These are phyloP conservation scores for Hylia prasina DNA, from an alignment of 2,113 vertebrate genomes.

Conservation along the genomic window DNA sequence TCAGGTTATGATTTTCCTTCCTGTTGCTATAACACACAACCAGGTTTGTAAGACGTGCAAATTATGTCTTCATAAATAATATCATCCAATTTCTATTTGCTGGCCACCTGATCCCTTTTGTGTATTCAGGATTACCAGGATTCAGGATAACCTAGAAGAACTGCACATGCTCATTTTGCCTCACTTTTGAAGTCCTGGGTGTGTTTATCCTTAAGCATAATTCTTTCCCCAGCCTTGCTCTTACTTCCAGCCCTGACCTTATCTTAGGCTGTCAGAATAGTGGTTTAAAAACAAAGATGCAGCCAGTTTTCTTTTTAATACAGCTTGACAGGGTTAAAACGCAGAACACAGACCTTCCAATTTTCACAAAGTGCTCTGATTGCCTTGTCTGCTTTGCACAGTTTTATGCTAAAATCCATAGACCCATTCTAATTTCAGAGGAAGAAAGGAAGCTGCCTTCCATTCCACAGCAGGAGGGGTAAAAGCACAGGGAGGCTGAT, in stretches of 20 bases:
- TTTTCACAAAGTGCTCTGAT: background rate
- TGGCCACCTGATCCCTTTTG: background rate
- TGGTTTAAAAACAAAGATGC: background rate
- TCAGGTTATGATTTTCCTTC: background rate
- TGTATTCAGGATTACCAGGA: background rate
- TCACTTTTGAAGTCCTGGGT: background rate
- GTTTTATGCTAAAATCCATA: background rate
- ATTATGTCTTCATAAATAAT: background rate
- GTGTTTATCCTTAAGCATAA: background rate
- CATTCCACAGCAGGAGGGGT: background rate
- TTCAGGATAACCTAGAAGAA: background rate
- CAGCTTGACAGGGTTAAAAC: background rate
- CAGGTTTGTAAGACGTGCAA: background rate
- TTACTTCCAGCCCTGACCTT: background rate
- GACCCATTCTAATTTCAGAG: background rate
- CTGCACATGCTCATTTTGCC: background rate
- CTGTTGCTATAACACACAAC: background rate
- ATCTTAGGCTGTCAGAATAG: background rate
- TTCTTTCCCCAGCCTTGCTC: background rate
- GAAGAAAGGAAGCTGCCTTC: background rate
- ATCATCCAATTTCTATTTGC: background rate
- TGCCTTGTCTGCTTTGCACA: background rate
- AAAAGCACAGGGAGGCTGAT: background rate
- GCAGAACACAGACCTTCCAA: background rate
- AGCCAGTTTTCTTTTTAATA: background rate